Evolutionary conservation across 1,140 invertebrate genomes (phyloP).

Genomic region (Anagrus nilaparvatae): DNA sequence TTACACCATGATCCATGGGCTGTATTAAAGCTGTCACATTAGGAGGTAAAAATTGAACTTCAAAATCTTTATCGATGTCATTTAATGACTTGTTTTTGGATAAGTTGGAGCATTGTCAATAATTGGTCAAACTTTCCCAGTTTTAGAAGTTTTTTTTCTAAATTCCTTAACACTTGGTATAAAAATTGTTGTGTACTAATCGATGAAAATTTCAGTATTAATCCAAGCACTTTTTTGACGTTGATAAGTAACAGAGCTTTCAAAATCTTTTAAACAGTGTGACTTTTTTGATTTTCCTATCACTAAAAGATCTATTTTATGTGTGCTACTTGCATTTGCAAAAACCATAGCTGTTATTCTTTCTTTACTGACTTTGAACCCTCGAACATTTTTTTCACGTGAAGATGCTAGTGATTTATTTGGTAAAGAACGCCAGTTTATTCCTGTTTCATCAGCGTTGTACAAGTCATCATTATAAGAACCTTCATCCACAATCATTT

Average conservation of each 20-base stretch:
- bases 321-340: constrained; percentile 21
- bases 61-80: too few species aligned
- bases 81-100: too few species aligned
- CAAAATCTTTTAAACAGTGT: constrained; percentile 22
- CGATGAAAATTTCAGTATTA: too few species aligned
- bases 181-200: too few species aligned
- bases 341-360: constrained; percentile 23
- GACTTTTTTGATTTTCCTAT: constrained; percentile 26
- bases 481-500: background rate
- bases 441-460: constrained; percentile 35
- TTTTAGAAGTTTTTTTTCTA: too few species aligned
- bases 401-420: constrained; percentile 26
- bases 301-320: constrained; percentile 24
- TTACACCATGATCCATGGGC: too few species aligned
- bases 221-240: constrained; percentile 26
- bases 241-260: constrained; percentile 23
- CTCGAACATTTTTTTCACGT: constrained; percentile 21
- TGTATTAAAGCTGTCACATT: too few species aligned
- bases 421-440: constrained; percentile 33
- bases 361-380: constrained; percentile 28
- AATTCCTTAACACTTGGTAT: too few species aligned
- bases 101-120: too few species aligned
- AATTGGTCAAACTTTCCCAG: too few species aligned
- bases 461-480: constrained; percentile 27
- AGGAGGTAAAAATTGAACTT: too few species aligned